Base-by-base conservation (phyloP, 2,888 invertebrate species). In the Pyrrhia umbra region DNA sequence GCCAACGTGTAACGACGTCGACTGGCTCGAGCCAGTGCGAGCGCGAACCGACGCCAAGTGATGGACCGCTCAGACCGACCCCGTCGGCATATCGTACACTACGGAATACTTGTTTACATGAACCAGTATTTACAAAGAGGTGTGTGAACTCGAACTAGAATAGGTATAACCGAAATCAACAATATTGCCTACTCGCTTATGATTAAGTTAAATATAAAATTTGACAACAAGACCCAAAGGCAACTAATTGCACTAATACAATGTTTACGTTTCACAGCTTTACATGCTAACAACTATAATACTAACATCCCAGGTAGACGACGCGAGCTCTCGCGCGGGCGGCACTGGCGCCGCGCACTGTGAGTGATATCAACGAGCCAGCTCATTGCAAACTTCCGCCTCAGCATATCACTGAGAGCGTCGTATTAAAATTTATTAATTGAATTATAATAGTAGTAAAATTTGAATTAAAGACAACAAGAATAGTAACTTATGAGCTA, bases 241-340 rank as follows among this genome's bases (percentile, higher is more conserved):
- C 87, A 84, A 85, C 84, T 86, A 88, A 89, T 92, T 91, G 91
- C 92, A 90, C 91, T 87, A 89, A 87, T 78, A 84, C 86, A 84
- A 84, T 84, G 81, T 77, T 79, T 76, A 79, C 73, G 75, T 81
- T 80, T 83, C 85, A 84, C 86, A 85, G 87, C 84, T 81, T 82
- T 75, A 81, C 45, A 59, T 79, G 77, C 84, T 85, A 84, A 82
- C 74, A 68, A 79, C 68, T 84, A 84, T 80, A 84, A 85, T 82
- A 86, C 83, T 84, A 80, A 57, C 60, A 61, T 30, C 54, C 52
- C 66, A 80, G 82, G 82, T 78, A 84, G 84, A 81, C 80, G 75
- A 51, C 6, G 34, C n/a, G n/a, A n/a, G n/a, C n/a, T n/a, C n/a
- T n/a, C n/a, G n/a, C n/a, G 13, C 54, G 18, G 25, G n/a, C 10